Conservation (phyloP, 2,113 vertebrate genomes). For the Aphyosemion australe region DNA sequence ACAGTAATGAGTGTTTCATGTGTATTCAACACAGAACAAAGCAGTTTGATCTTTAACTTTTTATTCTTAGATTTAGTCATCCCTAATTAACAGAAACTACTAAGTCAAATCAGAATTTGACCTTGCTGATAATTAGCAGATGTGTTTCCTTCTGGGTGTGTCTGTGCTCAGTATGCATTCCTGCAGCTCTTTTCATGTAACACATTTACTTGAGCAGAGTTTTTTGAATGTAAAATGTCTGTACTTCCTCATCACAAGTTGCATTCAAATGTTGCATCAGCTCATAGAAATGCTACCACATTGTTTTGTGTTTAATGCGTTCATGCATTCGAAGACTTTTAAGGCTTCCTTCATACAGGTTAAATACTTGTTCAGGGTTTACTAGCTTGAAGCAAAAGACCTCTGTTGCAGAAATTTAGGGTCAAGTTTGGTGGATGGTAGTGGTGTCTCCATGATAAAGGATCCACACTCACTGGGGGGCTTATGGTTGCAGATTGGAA, state of each 20-base stretch:
- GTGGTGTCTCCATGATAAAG: too few relatives aligned
- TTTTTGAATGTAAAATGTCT: background rate
- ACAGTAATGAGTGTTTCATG: slow-evolving; percentile 53
- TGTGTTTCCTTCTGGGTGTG: slow-evolving; percentile 8
- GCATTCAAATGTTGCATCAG: background rate
- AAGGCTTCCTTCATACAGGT: too few relatives aligned
- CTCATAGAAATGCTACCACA: background rate
- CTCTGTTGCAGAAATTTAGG: too few relatives aligned
- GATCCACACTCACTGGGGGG: too few relatives aligned
- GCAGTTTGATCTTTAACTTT: slow-evolving; percentile 43
- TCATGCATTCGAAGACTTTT: too few relatives aligned
- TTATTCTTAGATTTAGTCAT: slow-evolving; percentile 51
- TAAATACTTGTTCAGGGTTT: too few relatives aligned
- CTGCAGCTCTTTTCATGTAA: slow-evolving; percentile 9
- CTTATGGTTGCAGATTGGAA: too few relatives aligned
- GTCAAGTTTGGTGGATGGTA: too few relatives aligned
- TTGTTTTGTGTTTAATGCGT: background rate
- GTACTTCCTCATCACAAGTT: background rate
- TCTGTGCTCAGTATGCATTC: slow-evolving; percentile 1
- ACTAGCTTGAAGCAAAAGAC: too few relatives aligned
- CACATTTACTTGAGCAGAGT: slow-evolving; percentile 12
- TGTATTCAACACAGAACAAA: slow-evolving; percentile 39
- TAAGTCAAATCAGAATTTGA: slow-evolving; percentile 53
- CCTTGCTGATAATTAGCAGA: slow-evolving; percentile 68
- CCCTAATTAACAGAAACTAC: slow-evolving; percentile 56